phyloP scores from a whole-genome alignment of 2,113 vertebrate species.

The Picathartes gymnocephalus region DNA sequence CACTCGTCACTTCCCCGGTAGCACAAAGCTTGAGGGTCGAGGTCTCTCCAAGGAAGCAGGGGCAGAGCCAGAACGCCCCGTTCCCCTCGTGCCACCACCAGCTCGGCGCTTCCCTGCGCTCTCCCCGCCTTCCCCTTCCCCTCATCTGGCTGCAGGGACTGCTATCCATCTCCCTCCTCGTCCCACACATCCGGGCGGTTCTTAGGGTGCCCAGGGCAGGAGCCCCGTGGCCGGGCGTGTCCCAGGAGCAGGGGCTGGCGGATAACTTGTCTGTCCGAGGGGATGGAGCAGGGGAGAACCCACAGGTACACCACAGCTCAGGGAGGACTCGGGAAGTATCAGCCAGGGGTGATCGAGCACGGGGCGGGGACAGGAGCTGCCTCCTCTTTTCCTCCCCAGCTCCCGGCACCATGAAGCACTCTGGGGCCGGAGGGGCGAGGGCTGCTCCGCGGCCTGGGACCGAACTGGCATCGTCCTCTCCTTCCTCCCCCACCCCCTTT shows the following conservation, averaged over 20 bases:
- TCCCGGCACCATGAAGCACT: not conserved
- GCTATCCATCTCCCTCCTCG: not conserved
- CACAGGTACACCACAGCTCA: constrained; percentile 55
- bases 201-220: not conserved
- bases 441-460: not conserved
- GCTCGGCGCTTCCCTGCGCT: not conserved
- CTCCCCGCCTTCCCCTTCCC: not conserved
- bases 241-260: not conserved
- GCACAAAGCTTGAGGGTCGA: constrained; percentile 25
- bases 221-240: not conserved
- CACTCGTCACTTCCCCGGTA: constrained; percentile 38
- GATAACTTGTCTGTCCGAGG: not conserved
- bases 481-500: not conserved
- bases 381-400: constrained; percentile 20
- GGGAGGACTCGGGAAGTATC: constrained; percentile 44
- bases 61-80: not conserved
- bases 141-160: not conserved
- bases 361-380: not conserved
- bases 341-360: constrained; percentile 14
- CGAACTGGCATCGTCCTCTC: not conserved
- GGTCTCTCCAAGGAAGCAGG: not conserved
- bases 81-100: not conserved
- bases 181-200: not conserved
- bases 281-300: not conserved
- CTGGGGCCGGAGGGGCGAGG: not conserved